Evolutionary conservation across 1,140 invertebrate species (phyloP).

Genomic region (Vanessa tameamea): DNA sequence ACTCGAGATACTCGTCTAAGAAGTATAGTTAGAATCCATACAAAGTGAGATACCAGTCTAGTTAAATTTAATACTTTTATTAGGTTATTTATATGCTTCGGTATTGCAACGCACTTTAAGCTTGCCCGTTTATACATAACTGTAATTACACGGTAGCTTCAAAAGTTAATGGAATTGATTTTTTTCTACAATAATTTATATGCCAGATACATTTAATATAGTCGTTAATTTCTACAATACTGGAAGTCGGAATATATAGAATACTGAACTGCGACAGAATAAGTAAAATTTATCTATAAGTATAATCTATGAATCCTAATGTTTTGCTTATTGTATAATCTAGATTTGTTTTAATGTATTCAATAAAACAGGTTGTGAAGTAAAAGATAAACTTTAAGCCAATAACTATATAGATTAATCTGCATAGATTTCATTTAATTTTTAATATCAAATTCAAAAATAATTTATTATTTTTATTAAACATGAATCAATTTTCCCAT

Average conservation of each 20-base stretch:
- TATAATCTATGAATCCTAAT: too few species aligned
- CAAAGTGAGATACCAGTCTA: constrained; percentile 43
- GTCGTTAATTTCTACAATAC: too few species aligned
- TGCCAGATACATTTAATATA: background rate
- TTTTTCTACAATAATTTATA: background rate
- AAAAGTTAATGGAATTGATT: constrained; percentile 13
- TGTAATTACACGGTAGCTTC: background rate
- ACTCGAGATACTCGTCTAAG: constrained; percentile 16
- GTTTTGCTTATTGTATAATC: too few species aligned
- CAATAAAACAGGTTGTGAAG: constrained; percentile 6
- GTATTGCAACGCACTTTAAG: constrained; percentile 46
- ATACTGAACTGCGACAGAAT: too few species aligned
- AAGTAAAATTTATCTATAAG: too few species aligned
- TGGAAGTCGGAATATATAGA: too few species aligned
- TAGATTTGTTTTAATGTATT: background rate
- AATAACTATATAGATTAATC: background rate
- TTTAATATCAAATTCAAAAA: too few species aligned
- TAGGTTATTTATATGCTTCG: constrained; percentile 47
- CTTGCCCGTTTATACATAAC: constrained; percentile 19
- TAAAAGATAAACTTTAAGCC: constrained; percentile 6
- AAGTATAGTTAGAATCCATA: constrained; percentile 34
- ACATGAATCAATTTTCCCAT: too few species aligned
- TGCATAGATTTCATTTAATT: too few species aligned
- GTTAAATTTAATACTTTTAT: background rate
- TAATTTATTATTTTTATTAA: too few species aligned